Conservation (phyloP, 2,888 invertebrate genomes). For the Acholoe squamosa region DNA sequence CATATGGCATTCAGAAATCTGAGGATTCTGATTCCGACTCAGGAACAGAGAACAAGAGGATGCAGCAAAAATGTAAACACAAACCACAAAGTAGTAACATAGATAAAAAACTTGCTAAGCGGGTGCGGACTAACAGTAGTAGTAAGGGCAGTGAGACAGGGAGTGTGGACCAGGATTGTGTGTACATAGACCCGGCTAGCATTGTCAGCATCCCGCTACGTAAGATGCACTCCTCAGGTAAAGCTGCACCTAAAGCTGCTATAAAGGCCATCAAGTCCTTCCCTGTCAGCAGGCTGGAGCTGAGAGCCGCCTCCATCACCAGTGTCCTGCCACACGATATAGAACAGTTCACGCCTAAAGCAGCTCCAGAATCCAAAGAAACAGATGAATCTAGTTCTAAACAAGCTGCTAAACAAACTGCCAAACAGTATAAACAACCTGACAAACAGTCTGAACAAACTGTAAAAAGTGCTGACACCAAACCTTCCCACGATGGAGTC, state of each 20-base stretch:
- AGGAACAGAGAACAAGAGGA: not conserved
- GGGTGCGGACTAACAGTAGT: not conserved
- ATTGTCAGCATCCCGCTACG: slow-evolving; percentile 36
- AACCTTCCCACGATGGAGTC: not conserved
- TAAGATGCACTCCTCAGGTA: slow-evolving; percentile 16
- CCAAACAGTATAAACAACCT: not conserved
- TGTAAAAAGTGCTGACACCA: not conserved
- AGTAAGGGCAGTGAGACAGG: not conserved
- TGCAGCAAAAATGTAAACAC: not conserved
- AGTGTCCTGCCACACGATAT: not conserved
- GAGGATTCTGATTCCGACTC: slow-evolving; percentile 24
- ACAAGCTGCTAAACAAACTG: no score
- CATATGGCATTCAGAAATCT: slow-evolving; percentile 40
- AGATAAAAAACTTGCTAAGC: slow-evolving; percentile 25
- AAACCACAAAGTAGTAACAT: not conserved
- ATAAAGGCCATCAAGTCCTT: slow-evolving; percentile 38
- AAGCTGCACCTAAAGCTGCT: not conserved
- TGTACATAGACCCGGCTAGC: slow-evolving; percentile 36
- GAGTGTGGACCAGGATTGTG: slow-evolving; percentile 45
- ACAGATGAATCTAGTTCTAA: not conserved
- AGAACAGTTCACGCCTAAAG: slow-evolving; percentile 13
- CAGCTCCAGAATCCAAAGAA: not conserved
- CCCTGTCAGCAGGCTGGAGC: not conserved
- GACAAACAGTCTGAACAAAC: not conserved
- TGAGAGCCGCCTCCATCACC: not conserved